Percentiles rank a stretch among this genome's conserved stretches.
Conservation (phyloP, 2,113 vertebrate genomes). For the Gracilinanus agilis region DNA sequence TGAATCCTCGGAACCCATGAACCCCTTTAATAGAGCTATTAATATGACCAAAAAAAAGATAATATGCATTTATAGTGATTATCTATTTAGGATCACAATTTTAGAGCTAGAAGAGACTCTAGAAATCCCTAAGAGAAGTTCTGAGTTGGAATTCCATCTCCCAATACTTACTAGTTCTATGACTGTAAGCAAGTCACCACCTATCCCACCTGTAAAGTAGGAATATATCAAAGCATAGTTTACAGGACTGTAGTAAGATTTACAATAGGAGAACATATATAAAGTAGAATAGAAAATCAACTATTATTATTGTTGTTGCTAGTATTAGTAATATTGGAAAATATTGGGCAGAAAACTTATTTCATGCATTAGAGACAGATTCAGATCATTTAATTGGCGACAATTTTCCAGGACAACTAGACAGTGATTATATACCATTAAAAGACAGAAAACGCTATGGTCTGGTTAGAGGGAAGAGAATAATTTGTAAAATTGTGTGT, state of each 20-base stretch:
- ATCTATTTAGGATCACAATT: too few species aligned
- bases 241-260: background rate
- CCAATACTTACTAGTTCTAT: background rate
- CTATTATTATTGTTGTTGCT: background rate
- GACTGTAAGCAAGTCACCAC: background rate
- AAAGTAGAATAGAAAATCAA: background rate
- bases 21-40: too few species aligned
- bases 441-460: too few species aligned
- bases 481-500: too few species aligned
- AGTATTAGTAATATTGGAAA: background rate
- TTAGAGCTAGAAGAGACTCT: too few species aligned
- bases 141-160: background rate
- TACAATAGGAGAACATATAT: background rate
- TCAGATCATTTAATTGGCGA: background rate
- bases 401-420: background rate
- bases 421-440: background rate
- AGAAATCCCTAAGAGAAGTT: background rate
- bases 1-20: background rate
- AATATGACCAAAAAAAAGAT: background rate
- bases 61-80: background rate
- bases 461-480: too few species aligned
- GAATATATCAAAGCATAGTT: background rate
- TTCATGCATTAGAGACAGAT: background rate
- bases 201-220: background rate
- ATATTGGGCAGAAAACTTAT: background rate